These are phyloP conservation scores for Eupithecia vulgata DNA, from an alignment of 2,888 invertebrate species.

Conservation along the genomic window DNA sequence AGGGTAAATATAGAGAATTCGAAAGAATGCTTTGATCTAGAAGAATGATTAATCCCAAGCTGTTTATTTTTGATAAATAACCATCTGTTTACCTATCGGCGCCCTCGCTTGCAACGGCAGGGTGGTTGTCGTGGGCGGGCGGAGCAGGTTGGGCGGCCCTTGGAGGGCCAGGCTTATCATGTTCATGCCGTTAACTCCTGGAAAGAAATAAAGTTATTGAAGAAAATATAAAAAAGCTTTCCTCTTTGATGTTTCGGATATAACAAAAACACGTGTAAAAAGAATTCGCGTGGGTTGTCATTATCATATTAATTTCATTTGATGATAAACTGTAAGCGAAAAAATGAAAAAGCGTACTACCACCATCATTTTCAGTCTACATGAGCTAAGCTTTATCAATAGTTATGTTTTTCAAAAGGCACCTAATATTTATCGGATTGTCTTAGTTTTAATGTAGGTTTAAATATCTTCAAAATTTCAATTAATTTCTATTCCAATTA, in stretches of 20 bases:
- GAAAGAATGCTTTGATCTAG: neutral
- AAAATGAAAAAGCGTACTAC: too few relatives aligned
- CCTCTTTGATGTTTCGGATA: neutral
- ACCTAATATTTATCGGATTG: too few relatives aligned
- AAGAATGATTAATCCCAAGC: neutral
- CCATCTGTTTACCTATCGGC: slow-evolving; percentile 74
- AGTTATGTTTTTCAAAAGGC: too few relatives aligned
- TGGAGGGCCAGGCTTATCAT: slow-evolving; percentile 83
- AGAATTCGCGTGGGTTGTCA: neutral
- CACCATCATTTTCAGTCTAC: too few relatives aligned
- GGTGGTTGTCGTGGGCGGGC: slow-evolving; percentile 62
- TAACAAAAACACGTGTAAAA: neutral
- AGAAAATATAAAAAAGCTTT: neutral
- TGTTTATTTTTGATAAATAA: slow-evolving; percentile 49
- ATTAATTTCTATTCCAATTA: too few relatives aligned
- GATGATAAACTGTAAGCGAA: too few relatives aligned
- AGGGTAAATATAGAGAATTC: neutral
- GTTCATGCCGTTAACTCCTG: slow-evolving; percentile 90
- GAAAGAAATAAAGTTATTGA: slow-evolving; percentile 40
- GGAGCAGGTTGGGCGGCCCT: slow-evolving; percentile 74
- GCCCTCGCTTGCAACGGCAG: slow-evolving; percentile 77
- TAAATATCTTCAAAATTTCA: too few relatives aligned
- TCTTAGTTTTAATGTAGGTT: too few relatives aligned
- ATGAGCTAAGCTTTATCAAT: too few relatives aligned
- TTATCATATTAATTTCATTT: too few relatives aligned